Percentiles rank a stretch among this genome's conserved stretches.
Conservation (phyloP, 2,888 invertebrate genomes). For the Pediacus dermestoides region DNA sequence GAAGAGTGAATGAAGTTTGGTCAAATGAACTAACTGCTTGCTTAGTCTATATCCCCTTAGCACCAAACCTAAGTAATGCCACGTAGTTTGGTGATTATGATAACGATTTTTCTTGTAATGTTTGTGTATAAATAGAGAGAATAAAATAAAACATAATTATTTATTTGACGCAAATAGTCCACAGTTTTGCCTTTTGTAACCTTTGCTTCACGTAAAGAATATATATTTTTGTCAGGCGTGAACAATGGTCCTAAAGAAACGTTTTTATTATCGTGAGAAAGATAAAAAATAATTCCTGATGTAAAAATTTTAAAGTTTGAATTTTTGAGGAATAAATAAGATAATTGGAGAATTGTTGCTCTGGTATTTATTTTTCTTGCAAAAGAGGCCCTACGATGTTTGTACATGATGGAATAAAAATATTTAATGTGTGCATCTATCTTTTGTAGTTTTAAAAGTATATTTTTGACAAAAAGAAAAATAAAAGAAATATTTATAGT, state of each 20-base stretch:
- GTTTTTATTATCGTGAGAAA: constrained; percentile 11
- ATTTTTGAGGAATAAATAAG: constrained; percentile 12
- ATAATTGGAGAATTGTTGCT: constrained; percentile 6
- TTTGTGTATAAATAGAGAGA: constrained; percentile 29
- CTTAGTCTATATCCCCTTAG: too few species aligned
- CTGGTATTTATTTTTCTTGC: constrained; percentile 19
- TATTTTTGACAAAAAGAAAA: constrained; percentile 48
- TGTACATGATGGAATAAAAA: constrained; percentile 24
- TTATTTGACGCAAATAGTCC: constrained; percentile 28
- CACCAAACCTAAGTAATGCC: constrained; percentile 17
- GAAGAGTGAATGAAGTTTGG: too few species aligned
- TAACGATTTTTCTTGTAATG: constrained; percentile 5
- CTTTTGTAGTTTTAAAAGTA: constrained; percentile 46
- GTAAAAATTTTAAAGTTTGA: constrained; percentile 6
- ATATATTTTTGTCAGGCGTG: constrained; percentile 40
- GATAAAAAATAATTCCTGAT: constrained; percentile 1
- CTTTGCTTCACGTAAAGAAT: constrained; percentile 40
- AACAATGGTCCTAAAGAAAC: constrained; percentile 27
- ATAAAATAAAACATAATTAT: constrained; percentile 15
- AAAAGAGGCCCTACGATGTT: constrained; percentile 30
- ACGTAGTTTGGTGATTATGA: too few species aligned
- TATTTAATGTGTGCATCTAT: constrained; percentile 36
- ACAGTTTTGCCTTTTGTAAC: constrained; percentile 43
- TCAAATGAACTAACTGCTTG: too few species aligned
- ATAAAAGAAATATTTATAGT: constrained; percentile 44